Conservation (phyloP, 2,888 invertebrate genomes). For the Lysandra bellargus region DNA sequence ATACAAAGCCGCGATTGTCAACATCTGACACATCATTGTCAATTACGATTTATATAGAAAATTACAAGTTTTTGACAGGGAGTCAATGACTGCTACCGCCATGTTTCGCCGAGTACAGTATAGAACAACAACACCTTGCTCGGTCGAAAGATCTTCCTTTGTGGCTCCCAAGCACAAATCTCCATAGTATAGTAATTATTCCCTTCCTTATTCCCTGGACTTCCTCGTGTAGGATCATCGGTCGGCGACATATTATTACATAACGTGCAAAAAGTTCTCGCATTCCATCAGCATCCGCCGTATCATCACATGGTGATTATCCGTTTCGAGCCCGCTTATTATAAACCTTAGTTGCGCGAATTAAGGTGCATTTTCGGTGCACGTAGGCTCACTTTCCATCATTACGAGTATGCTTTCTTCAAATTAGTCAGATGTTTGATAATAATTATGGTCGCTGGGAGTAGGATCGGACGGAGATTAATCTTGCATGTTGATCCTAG, state of each 20-base stretch:
- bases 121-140: too few relatives aligned
- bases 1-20: too few relatives aligned
- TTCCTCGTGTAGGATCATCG: not conserved
- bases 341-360: not conserved
- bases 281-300: conserved; percentile 11
- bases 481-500: not conserved
- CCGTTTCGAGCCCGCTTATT: not conserved
- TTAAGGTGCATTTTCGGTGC: not conserved
- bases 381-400: not conserved
- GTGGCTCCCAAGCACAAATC: too few relatives aligned
- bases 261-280: not conserved
- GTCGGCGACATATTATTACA: conserved; percentile 10
- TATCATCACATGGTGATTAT: conserved; percentile 15
- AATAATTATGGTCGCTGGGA: not conserved
- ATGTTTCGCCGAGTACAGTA: too few relatives aligned
- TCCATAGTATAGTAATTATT: too few relatives aligned
- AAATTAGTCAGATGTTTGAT: conserved; percentile 22
- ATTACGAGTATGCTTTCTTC: conserved; percentile 18
- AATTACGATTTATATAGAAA: too few relatives aligned
- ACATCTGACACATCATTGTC: too few relatives aligned
- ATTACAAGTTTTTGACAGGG: too few relatives aligned
- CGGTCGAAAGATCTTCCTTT: too few relatives aligned
- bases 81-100: too few relatives aligned
- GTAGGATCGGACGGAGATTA: not conserved
- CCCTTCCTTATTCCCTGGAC: not conserved